A percentile compares a stretch with the other conserved stretches of the same genome.
These are phyloP conservation scores for Cephalopachus bancanus DNA, from an alignment of 2,797 vertebrate species.

Conservation along the genomic window DNA sequence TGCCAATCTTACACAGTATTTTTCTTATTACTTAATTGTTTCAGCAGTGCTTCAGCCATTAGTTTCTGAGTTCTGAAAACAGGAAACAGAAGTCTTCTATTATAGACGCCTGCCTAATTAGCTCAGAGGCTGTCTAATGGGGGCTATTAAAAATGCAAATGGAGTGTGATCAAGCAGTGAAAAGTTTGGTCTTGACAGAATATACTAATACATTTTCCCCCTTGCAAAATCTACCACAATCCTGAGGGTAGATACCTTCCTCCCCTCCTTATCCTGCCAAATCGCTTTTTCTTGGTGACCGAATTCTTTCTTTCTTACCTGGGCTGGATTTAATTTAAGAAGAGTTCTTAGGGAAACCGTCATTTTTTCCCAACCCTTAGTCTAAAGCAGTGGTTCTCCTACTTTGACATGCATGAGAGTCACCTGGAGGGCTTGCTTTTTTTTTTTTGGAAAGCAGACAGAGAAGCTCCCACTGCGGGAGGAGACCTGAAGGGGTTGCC, in stretches of 20 bases:
- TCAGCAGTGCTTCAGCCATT: slow-evolving; percentile 88
- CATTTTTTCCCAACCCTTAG: neutral
- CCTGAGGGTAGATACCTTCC: slow-evolving; percentile 60
- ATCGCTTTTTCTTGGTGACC: slow-evolving; percentile 26
- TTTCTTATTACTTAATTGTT: slow-evolving; percentile 92
- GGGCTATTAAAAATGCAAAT: slow-evolving; percentile 91
- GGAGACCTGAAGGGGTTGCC: too few relatives aligned
- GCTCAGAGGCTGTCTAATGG: slow-evolving; percentile 90
- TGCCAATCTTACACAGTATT: slow-evolving; percentile 88
- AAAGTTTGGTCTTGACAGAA: slow-evolving; percentile 90
- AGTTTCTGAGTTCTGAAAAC: slow-evolving; percentile 90
- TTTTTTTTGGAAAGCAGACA: too few relatives aligned
- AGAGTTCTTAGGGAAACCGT: neutral
- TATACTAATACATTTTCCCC: slow-evolving; percentile 85
- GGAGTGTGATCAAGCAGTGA: slow-evolving; percentile 89
- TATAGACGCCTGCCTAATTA: slow-evolving; percentile 91
- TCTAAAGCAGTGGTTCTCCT: neutral
- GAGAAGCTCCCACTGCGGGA: too few relatives aligned
- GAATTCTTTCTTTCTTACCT: slow-evolving; percentile 47
- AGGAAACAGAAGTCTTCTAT: slow-evolving; percentile 89
- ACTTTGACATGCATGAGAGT: neutral
- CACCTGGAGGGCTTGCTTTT: neutral
- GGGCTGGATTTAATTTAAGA: neutral
- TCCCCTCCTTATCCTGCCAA: neutral
- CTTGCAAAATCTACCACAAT: slow-evolving; percentile 75